Percentiles rank a stretch among this genome's conserved stretches.
Conservation (phyloP, 2,888 invertebrate genomes). For the Drosophila macrospina region DNA sequence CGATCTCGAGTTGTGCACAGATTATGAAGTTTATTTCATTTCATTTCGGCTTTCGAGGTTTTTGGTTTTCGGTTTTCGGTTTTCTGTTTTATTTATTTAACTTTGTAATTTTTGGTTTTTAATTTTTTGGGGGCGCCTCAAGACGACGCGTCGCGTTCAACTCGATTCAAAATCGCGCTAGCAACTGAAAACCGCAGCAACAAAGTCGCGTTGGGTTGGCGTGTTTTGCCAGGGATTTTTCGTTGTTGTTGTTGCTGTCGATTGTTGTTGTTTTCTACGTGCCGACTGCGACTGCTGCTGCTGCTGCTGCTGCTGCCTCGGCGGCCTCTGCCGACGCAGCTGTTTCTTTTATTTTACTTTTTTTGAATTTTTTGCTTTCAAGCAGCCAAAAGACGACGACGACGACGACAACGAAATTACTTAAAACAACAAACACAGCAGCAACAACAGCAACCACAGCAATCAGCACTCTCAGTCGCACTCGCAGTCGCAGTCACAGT, state of each 20-base stretch:
- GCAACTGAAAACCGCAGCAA: slow-evolving; percentile 83
- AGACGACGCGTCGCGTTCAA: slow-evolving; percentile 75
- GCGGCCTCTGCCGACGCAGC: slow-evolving; percentile 21
- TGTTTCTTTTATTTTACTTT: slow-evolving; percentile 49
- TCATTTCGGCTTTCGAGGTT: neutral
- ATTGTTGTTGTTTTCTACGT: slow-evolving; percentile 47
- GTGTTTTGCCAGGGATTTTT: slow-evolving; percentile 71
- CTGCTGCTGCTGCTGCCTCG: slow-evolving; percentile 20
- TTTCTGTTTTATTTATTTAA: neutral
- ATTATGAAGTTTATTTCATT: slow-evolving; percentile 7
- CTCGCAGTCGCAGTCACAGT: slow-evolving; percentile 13
- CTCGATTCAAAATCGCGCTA: slow-evolving; percentile 85
- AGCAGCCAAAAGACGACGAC: slow-evolving; percentile 51
- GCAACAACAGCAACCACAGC: slow-evolving; percentile 38
- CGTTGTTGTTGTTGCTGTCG: slow-evolving; percentile 48
- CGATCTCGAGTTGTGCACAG: neutral
- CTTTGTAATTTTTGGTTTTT: slow-evolving; percentile 15
- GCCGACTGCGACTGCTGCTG: slow-evolving; percentile 42
- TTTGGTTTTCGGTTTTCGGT: neutral
- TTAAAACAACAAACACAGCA: slow-evolving; percentile 40
- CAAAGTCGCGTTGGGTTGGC: slow-evolving; percentile 77
- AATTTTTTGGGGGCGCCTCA: slow-evolving; percentile 23
- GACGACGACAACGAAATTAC: slow-evolving; percentile 30
- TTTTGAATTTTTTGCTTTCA: slow-evolving; percentile 72
- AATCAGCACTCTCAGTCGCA: slow-evolving; percentile 6